Percentiles rank a stretch among this genome's conserved stretches.
These are phyloP conservation scores for Rissa tridactyla DNA, from an alignment of 2,113 vertebrate species.

Conservation along the genomic window DNA sequence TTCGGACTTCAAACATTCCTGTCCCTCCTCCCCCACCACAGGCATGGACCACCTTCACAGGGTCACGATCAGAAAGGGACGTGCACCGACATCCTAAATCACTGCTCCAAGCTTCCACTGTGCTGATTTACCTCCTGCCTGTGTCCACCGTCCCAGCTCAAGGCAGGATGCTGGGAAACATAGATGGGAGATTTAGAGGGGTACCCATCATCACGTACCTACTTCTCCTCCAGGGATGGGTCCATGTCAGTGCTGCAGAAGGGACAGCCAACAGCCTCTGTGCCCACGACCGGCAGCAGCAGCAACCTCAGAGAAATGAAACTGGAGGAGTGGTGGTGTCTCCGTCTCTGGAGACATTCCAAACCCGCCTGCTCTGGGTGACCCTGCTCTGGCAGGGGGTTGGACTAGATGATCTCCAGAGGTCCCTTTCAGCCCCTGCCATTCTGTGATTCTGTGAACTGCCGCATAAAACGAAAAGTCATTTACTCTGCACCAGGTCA, in stretches of 20 bases:
- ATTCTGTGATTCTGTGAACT: too few species aligned
- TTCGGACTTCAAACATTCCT: neutral
- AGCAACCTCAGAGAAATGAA: neutral
- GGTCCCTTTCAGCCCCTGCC: too few species aligned
- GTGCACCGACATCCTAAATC: neutral
- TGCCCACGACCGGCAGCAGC: fast-evolving
- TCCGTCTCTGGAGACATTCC: too few species aligned
- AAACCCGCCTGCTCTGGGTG: too few species aligned
- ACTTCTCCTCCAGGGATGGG: neutral
- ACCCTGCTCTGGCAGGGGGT: too few species aligned
- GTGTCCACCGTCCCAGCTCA: neutral
- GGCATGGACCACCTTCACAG: neutral
- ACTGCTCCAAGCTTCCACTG: neutral
- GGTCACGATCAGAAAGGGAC: neutral
- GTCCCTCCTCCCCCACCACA: neutral
- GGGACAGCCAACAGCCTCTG: neutral
- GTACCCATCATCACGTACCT: neutral
- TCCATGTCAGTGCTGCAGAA: neutral
- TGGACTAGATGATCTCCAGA: too few species aligned
- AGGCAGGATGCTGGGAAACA: neutral
- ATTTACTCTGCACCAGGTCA: neutral
- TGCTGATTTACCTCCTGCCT: neutral
- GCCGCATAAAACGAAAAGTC: neutral
- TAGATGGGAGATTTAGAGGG: neutral
- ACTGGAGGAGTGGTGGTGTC: too few species aligned